These are phyloP conservation scores for Thysanoteuthis rhombus DNA, from an alignment of 2,888 invertebrate species.

Conservation along the genomic window DNA sequence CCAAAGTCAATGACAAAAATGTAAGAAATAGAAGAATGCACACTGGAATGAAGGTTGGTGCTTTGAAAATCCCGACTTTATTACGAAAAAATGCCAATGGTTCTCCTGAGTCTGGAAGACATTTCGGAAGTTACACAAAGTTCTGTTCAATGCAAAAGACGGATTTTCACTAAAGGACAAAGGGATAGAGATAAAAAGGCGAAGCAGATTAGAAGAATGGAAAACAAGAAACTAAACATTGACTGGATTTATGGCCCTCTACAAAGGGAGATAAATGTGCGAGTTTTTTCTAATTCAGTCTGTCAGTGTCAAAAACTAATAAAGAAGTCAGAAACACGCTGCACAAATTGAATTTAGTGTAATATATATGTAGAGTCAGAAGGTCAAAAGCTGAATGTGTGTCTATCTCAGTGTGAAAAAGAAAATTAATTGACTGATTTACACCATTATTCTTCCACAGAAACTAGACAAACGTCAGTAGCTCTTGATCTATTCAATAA, in stretches of 20 bases:
- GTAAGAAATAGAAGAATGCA: too few species aligned
- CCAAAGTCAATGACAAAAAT: too few species aligned
- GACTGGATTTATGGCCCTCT: not conserved
- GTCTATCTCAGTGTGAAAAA: not conserved
- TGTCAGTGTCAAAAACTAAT: not conserved
- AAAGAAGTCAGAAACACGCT: not conserved
- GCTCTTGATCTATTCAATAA: not conserved
- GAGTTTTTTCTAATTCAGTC: not conserved
- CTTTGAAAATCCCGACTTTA: too few species aligned
- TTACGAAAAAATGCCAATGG: too few species aligned
- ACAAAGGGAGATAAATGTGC: not conserved
- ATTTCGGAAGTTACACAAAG: too few species aligned
- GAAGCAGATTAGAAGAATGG: too few species aligned
- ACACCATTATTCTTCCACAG: not conserved
- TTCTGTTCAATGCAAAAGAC: too few species aligned
- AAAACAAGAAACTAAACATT: not conserved
- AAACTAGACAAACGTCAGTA: not conserved
- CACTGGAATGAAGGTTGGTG: too few species aligned
- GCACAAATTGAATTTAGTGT: constrained; percentile 12
- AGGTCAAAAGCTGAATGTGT: not conserved
- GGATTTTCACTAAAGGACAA: too few species aligned
- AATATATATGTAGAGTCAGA: not conserved
- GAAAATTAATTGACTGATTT: not conserved
- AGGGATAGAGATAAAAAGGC: too few species aligned
- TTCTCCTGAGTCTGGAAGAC: too few species aligned